phyloP scores from a whole-genome alignment of 2,797 vertebrate genomes.

The Oryzias dopingdopingensis region DNA sequence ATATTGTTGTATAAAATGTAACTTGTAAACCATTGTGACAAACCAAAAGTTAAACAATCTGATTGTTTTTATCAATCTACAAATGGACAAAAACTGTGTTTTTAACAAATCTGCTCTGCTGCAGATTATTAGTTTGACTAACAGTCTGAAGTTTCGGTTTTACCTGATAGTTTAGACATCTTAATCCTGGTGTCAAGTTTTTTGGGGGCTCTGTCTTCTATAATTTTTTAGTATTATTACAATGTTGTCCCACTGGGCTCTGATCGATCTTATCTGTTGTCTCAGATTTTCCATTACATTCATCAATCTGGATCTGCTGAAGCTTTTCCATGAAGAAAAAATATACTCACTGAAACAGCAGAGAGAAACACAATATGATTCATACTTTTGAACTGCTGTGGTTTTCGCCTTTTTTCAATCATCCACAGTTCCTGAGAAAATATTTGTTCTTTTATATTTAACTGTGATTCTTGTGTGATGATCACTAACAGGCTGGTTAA shows the following conservation, averaged over 20 bases:
- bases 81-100: too few species aligned
- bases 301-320: constrained; percentile 40
- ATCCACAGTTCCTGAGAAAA: constrained; percentile 78
- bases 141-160: too few species aligned
- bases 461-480: constrained; percentile 52
- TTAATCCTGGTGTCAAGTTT: too few species aligned
- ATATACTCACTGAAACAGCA: constrained; percentile 27
- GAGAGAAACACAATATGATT: constrained; percentile 44
- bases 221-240: too few species aligned
- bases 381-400: constrained; percentile 46
- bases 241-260: constrained; percentile 34
- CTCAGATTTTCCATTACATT: constrained; percentile 41
- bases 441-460: constrained; percentile 67
- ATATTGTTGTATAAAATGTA: too few species aligned
- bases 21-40: too few species aligned
- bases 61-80: too few species aligned
- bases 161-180: too few species aligned
- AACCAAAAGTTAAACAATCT: too few species aligned
- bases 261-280: constrained; percentile 1
- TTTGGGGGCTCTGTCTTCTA: too few species aligned
- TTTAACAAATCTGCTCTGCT: too few species aligned
- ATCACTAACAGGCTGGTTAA: constrained; percentile 47
- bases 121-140: too few species aligned
- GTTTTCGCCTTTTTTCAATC: constrained; percentile 75
- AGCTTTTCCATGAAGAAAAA: constrained; percentile 29